Evolutionary conservation across 2,888 invertebrate genomes (phyloP).

Genomic region (Mesorhabditis sp.): DNA sequence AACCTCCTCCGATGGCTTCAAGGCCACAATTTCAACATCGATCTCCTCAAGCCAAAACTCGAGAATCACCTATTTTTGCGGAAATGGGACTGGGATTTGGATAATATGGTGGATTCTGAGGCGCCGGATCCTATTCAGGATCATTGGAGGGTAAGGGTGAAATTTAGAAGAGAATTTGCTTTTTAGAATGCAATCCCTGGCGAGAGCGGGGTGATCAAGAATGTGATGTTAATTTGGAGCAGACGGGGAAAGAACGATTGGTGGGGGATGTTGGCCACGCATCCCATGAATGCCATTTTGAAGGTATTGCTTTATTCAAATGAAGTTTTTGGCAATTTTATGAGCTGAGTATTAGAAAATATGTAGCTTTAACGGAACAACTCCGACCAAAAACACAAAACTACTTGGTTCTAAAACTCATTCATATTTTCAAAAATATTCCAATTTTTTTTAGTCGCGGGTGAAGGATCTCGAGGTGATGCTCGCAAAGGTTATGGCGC

Average conservation of each 20-base stretch:
- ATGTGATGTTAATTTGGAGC: slow-evolving; percentile 53
- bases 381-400: too few relatives aligned
- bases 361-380: too few relatives aligned
- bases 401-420: too few relatives aligned
- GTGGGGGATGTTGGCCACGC: slow-evolving; percentile 50
- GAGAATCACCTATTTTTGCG: slow-evolving; percentile 37
- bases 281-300: slow-evolving; percentile 48
- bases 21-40: slow-evolving; percentile 39
- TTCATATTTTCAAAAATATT: too few relatives aligned
- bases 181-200: slow-evolving; percentile 45
- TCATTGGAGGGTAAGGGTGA: slow-evolving; percentile 38
- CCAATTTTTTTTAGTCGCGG: slow-evolving; percentile 23
- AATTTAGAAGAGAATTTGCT: not conserved
- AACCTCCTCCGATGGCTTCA: slow-evolving; percentile 46
- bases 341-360: too few relatives aligned
- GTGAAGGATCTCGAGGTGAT: slow-evolving; percentile 54
- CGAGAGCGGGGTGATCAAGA: slow-evolving; percentile 35
- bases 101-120: slow-evolving; percentile 29
- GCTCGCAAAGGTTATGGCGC: slow-evolving; percentile 50
- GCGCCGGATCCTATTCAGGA: slow-evolving; percentile 38
- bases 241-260: slow-evolving; percentile 50
- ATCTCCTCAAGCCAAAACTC: slow-evolving; percentile 37
- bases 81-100: slow-evolving; percentile 41
- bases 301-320: not conserved
- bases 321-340: not conserved